A percentile compares a stretch with the other conserved stretches of the same genome.
phyloP scores from a whole-genome alignment of 2,113 vertebrate genomes.

The Campylorhamphus procurvoides region DNA sequence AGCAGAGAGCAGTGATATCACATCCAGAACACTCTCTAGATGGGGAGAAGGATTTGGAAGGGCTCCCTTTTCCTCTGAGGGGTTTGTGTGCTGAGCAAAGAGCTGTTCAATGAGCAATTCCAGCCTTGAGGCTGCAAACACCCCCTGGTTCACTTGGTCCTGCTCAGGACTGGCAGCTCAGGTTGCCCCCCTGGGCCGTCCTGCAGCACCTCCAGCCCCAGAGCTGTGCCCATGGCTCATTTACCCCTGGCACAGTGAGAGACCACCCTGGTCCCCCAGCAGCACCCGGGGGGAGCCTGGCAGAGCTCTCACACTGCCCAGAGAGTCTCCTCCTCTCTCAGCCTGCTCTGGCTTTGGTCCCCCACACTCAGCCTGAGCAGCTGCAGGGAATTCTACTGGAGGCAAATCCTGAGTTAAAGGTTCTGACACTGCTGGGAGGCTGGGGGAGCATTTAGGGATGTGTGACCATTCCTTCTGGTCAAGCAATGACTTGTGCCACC shows the following conservation, averaged over 20 bases:
- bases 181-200: neutral
- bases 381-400: neutral
- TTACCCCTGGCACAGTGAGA: neutral
- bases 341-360: neutral
- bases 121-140: neutral
- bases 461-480: neutral
- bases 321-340: neutral
- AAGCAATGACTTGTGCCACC: neutral
- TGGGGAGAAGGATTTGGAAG: neutral
- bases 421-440: neutral
- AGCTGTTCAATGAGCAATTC: neutral
- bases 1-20: neutral
- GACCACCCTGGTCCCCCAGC: neutral
- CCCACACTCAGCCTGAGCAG: neutral
- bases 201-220: neutral
- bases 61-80: neutral
- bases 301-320: neutral
- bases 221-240: neutral
- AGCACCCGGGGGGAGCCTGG: neutral
- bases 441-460: neutral
- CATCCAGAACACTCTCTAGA: neutral
- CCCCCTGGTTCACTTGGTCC: rapidly evolving
- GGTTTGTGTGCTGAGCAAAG: neutral
- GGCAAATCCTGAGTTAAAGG: neutral
- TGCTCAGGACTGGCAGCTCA: neutral